Evolutionary conservation across 2,113 vertebrate species (phyloP).

Genomic region (Oxygymnocypris stewartii): DNA sequence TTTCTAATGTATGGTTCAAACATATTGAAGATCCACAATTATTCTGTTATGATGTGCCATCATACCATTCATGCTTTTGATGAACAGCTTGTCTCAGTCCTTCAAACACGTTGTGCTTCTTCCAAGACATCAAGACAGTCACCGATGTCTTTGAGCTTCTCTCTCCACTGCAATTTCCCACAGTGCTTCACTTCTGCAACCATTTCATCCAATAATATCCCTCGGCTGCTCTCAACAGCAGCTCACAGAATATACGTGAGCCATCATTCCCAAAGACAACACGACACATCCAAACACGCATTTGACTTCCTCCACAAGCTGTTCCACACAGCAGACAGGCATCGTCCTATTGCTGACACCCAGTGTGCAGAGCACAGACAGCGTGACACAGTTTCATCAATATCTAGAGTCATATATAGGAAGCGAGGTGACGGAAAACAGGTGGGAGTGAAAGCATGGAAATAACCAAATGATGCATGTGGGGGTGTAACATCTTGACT

Average conservation of each 20-base stretch:
- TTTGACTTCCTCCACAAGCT: slow-evolving; percentile 8
- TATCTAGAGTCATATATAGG: neutral
- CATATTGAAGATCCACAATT: neutral
- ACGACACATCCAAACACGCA: neutral
- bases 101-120: neutral
- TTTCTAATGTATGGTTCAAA: neutral
- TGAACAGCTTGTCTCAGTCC: neutral
- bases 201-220: slow-evolving; percentile 3
- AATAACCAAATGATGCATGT: neutral
- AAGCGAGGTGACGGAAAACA: slow-evolving; percentile 37
- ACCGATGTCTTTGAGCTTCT: neutral
- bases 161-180: neutral
- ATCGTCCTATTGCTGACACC: slow-evolving; percentile 19
- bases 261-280: neutral
- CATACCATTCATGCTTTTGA: neutral
- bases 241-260: neutral
- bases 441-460: slow-evolving; percentile 32
- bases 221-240: neutral
- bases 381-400: slow-evolving; percentile 16
- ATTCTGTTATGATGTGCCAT: neutral
- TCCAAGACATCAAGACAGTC: neutral
- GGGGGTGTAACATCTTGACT: neutral
- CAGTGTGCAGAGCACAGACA: slow-evolving; percentile 7
- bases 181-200: neutral
- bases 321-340: slow-evolving; percentile 21